Evolutionary conservation across 2,113 vertebrate genomes (phyloP).

Genomic region (Lontra canadensis): DNA sequence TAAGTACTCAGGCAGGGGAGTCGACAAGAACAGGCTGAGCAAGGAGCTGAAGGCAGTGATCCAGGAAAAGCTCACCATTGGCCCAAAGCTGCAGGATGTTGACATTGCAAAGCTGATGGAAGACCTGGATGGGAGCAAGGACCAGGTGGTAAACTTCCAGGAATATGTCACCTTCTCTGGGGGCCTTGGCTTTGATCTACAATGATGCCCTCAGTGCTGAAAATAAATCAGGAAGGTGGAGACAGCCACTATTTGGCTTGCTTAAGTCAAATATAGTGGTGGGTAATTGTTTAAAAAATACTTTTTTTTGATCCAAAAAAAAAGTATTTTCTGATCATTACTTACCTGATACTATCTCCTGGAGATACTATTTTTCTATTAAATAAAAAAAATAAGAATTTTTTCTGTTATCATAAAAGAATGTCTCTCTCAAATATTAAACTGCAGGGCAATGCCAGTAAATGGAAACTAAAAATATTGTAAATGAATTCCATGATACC

Average conservation of each 20-base stretch:
- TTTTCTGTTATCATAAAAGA: not conserved
- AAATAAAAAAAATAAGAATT: not conserved
- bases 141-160: slow-evolving; percentile 60
- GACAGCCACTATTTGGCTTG: not conserved
- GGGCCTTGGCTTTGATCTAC: not conserved
- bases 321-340: not conserved
- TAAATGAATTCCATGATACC: not conserved
- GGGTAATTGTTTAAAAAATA: slow-evolving; percentile 50
- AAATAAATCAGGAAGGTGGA: not conserved
- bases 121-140: not conserved
- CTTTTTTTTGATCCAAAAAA: not conserved
- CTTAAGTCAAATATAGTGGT: not conserved
- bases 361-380: not conserved
- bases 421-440: not conserved
- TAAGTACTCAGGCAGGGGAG: slow-evolving; percentile 81
- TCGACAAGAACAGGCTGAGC: slow-evolving; percentile 70
- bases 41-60: slow-evolving; percentile 87
- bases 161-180: slow-evolving; percentile 54
- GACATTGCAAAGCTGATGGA: slow-evolving; percentile 44
- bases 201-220: not conserved
- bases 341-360: not conserved
- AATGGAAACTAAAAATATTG: not conserved
- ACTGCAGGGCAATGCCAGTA: not conserved
- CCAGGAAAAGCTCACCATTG: slow-evolving; percentile 81
- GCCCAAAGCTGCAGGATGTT: slow-evolving; percentile 49